Percentiles rank a stretch among this genome's conserved stretches.
These are phyloP conservation scores for Glossophaga mutica DNA, from an alignment of 2,797 vertebrate species.

Conservation along the genomic window DNA sequence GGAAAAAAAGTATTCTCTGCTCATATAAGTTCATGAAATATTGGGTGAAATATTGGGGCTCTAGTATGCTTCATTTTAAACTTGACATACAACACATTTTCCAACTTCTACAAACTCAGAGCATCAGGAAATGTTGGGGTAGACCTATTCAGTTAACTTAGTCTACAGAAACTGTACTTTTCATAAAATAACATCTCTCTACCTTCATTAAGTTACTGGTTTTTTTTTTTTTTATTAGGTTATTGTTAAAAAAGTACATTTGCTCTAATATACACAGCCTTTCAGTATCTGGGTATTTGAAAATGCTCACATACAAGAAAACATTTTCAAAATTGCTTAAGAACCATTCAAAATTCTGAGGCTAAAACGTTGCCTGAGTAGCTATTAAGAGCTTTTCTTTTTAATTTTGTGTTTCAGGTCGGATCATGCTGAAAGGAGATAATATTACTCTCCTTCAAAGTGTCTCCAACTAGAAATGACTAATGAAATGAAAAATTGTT, in stretches of 20 bases:
- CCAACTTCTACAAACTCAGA: not conserved
- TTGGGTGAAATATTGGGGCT: not conserved
- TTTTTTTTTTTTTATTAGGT: not conserved
- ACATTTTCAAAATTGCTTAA: not conserved
- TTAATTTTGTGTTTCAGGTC: slow-evolving; percentile 79
- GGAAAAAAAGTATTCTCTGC: not conserved
- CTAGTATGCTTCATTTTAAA: not conserved
- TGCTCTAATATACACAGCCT: not conserved
- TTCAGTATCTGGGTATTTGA: not conserved
- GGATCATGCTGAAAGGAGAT: slow-evolving; percentile 88
- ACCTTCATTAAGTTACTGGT: not conserved
- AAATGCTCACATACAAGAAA: not conserved
- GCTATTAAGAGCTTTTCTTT: slow-evolving; percentile 23
- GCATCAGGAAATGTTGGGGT: not conserved
- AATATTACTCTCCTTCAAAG: slow-evolving; percentile 88
- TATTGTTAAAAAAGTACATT: not conserved
- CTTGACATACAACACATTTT: not conserved
- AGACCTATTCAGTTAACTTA: not conserved
- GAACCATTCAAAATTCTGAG: not conserved
- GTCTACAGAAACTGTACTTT: not conserved
- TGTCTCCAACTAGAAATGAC: slow-evolving; percentile 80
- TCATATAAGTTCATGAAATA: not conserved
- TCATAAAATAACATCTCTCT: not conserved
- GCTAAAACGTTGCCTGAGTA: not conserved
- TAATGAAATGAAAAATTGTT: not conserved